A percentile compares a stretch with the other conserved stretches of the same genome.
Evolutionary conservation across 2,113 vertebrate species (phyloP).

Genomic region (Myotis yumanensis): DNA sequence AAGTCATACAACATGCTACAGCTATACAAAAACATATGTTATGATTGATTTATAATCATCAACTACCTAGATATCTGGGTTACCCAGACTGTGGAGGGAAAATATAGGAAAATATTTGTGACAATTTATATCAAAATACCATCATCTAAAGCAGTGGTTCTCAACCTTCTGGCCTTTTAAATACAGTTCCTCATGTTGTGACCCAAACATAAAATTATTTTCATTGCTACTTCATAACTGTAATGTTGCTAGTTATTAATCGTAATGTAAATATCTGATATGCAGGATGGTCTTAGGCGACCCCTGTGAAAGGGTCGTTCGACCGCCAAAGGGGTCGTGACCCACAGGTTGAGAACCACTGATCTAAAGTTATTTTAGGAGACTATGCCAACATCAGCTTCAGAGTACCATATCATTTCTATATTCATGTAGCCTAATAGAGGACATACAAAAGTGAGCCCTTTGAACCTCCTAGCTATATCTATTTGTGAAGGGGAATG

Average conservation of each 20-base stretch:
- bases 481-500: neutral
- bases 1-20: neutral
- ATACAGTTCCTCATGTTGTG: no score
- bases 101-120: neutral
- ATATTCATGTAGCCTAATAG: neutral
- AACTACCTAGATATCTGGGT: neutral
- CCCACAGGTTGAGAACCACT: no score
- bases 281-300: no score
- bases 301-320: no score
- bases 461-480: neutral
- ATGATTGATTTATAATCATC: neutral
- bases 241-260: no score
- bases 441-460: neutral
- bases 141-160: neutral
- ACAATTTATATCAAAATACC: constrained; percentile 13
- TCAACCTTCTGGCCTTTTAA: no score
- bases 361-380: neutral
- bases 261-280: no score
- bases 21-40: neutral
- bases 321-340: no score
- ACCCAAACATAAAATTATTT: no score
- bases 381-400: neutral
- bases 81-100: neutral
- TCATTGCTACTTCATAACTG: no score
- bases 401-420: neutral